Base-by-base conservation (phyloP, 2,888 invertebrate genomes). In the Cephus pulcher region DNA sequence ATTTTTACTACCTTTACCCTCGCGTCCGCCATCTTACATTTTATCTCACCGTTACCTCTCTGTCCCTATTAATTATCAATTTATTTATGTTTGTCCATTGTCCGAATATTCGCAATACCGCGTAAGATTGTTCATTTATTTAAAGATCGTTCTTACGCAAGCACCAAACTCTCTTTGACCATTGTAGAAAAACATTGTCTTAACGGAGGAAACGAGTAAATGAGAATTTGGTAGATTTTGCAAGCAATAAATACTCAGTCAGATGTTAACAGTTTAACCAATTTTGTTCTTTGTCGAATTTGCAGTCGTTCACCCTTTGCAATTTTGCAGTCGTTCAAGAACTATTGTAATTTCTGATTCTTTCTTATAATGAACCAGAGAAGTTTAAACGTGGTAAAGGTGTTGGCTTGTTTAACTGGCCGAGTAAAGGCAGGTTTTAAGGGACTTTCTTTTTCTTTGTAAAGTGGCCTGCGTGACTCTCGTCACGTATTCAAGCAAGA, bases 11-110 rank as follows among this genome's bases (percentile, higher is more conserved):
- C 77, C 80, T 81, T 84, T 79, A 76, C 73, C 73, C 80, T 35
- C 33, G 73, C 80, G 80, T 76, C 70, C 86, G 87, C 88, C 87
- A 88, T 88, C 77, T 88, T 88, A 83, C 77, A 80, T 80, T 78
- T 82, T 82, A 79, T 77, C 80, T 80, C 74, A 69, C 56, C 70
- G 69, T 80, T 76, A 56, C 68, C 40, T 34, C 6, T 71, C 71
- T 68, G 33, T 15, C 0, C 71, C 2, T 70, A 3, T 15, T 23
- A 40, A 56, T 56, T 56, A 56, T 30, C 23, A n/a, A 70, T 34
- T 71, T 77, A 23, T 56, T 56, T 56, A 23, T 56, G 2, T 23
- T 56, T 56, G 9, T 2, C 1, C 56, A 9, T 23, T 15, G 0
- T 2, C 9, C 9, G 9, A 56, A 56, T 23, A 56, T 23, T 56